A percentile compares a stretch with the other conserved stretches of the same genome.
Conservation (phyloP, 2,888 invertebrate genomes). For the Hedya salicella region DNA sequence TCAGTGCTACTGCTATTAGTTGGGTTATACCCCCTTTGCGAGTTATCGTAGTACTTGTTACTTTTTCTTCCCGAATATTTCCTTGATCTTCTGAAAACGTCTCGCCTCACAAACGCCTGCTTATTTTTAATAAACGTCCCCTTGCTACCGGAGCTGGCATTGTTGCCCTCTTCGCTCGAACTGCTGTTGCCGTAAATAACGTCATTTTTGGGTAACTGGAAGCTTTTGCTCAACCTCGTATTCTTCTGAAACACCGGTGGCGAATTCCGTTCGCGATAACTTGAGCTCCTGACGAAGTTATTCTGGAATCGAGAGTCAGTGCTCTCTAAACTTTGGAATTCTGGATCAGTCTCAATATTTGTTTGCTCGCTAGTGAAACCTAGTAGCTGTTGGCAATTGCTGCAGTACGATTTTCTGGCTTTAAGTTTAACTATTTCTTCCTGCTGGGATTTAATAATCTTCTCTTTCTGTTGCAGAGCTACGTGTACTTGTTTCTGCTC, state of each 20-base stretch:
- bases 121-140: conserved; percentile 86
- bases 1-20: conserved; percentile 78
- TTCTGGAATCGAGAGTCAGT: conserved; percentile 81
- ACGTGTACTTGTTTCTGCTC: conserved; percentile 90
- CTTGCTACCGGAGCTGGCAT: conserved; percentile 69
- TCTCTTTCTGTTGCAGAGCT: conserved; percentile 89
- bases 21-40: conserved; percentile 69
- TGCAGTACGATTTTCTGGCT: conserved; percentile 79
- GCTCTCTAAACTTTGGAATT: conserved; percentile 82
- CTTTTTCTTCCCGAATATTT: conserved; percentile 81
- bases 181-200: conserved; percentile 78
- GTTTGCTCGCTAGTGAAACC: conserved; percentile 83
- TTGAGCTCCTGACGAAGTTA: conserved; percentile 78
- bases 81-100: conserved; percentile 80
- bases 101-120: conserved; percentile 80
- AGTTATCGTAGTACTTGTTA: conserved; percentile 70
- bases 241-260: conserved; percentile 82
- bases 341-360: conserved; percentile 82
- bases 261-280: conserved; percentile 80
- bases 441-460: conserved; percentile 88
- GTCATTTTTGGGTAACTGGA: conserved; percentile 79
- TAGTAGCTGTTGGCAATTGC: conserved; percentile 80
- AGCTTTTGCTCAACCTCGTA: conserved; percentile 81
- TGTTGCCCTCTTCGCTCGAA: conserved; percentile 82
- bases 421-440: conserved; percentile 88